These are phyloP conservation scores for Elysia chlorotica DNA, from an alignment of 1,140 invertebrate species.

Conservation along the genomic window DNA sequence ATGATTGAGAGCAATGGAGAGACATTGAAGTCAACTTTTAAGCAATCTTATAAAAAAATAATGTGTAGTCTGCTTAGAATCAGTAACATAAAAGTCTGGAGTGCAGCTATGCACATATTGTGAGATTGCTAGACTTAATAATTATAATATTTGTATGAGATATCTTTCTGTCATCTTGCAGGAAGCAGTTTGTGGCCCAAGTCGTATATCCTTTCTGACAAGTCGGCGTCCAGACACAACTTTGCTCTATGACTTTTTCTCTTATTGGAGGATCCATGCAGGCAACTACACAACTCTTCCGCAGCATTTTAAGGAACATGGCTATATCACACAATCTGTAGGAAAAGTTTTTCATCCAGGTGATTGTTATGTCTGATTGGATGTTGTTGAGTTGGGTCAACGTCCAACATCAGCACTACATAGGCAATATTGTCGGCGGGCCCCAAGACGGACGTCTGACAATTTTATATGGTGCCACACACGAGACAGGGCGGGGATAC, in stretches of 20 bases:
- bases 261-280: slow-evolving; percentile 77
- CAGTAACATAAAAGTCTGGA: background rate
- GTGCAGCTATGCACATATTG: background rate
- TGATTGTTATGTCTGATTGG: no score
- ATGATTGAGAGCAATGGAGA: no score
- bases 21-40: no score
- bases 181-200: slow-evolving; percentile 90
- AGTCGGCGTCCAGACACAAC: slow-evolving; percentile 81
- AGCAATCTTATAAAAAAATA: background rate
- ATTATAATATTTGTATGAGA: background rate
- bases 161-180: slow-evolving; percentile 50
- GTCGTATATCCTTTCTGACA: slow-evolving; percentile 84
- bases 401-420: no score
- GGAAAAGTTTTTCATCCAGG: slow-evolving; percentile 85
- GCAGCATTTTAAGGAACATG: slow-evolving; percentile 81
- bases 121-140: background rate
- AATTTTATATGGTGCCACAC: no score
- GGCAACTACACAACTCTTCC: slow-evolving; percentile 87
- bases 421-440: no score
- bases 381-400: no score
- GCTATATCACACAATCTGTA: slow-evolving; percentile 80
- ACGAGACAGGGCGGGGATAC: no score
- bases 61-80: background rate
- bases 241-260: slow-evolving; percentile 75
- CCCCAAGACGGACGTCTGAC: no score